A percentile compares a stretch with the other conserved stretches of the same genome.
Evolutionary conservation across 2,113 vertebrate species (phyloP).

Genomic region (Chamaea fasciata): DNA sequence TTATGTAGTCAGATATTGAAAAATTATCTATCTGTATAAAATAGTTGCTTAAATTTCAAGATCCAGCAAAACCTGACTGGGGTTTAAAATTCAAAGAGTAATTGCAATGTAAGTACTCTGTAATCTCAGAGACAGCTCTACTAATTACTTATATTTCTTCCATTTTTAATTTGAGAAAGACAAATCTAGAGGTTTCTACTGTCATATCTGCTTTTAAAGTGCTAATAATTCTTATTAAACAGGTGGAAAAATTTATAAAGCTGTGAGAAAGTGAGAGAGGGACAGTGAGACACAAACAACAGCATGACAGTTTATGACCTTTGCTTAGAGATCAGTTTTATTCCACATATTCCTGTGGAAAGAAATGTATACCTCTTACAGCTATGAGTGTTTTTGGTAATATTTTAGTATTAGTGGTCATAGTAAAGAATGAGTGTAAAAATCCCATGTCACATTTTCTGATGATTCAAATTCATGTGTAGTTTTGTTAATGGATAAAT

Average conservation of each 20-base stretch:
- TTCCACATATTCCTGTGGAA: not conserved
- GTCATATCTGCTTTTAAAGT: not conserved
- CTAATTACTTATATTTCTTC: not conserved
- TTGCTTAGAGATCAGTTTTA: not conserved
- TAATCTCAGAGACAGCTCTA: constrained; percentile 5
- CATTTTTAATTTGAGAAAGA: not conserved
- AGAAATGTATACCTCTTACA: not conserved
- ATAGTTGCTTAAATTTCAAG: not conserved
- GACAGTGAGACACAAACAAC: not conserved
- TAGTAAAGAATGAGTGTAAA: not conserved
- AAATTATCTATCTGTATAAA: not conserved
- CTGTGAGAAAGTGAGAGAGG: not conserved
- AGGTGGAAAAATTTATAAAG: not conserved
- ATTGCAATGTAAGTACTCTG: not conserved
- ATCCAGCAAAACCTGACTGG: not conserved
- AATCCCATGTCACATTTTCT: not conserved
- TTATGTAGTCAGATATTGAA: constrained; percentile 34
- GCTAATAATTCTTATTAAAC: not conserved
- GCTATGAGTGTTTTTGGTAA: not conserved
- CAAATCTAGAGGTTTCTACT: not conserved
- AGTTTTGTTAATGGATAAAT: not conserved
- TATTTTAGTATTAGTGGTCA: not conserved
- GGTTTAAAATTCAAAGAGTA: constrained; percentile 4
- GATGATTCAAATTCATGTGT: not conserved
- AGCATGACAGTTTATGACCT: not conserved